These are phyloP conservation scores for Galago senegalensis DNA, from an alignment of 2,797 vertebrate species.

Conservation along the genomic window DNA sequence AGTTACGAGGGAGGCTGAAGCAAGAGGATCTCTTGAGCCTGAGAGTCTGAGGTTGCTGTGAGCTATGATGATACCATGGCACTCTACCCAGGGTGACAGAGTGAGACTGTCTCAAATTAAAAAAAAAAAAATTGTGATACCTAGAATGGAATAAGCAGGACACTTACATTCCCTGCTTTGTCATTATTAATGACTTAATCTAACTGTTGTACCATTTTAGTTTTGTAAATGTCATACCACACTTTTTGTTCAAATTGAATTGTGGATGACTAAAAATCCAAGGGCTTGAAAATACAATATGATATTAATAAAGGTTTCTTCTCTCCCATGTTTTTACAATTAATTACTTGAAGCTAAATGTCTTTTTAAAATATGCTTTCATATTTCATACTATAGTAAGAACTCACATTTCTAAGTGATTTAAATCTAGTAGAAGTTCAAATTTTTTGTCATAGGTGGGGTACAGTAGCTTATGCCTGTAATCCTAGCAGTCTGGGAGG, in stretches of 20 bases:
- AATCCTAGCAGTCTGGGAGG: too few species aligned
- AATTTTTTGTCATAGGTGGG: too few species aligned
- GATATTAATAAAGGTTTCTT: conserved; percentile 57
- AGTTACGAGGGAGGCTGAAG: too few species aligned
- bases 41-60: too few species aligned
- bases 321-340: conserved; percentile 22
- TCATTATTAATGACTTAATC: neutral
- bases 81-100: too few species aligned
- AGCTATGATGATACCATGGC: too few species aligned
- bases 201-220: neutral
- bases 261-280: conserved; percentile 47
- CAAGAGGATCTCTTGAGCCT: too few species aligned
- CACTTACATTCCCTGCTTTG: neutral
- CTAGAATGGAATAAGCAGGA: neutral
- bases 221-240: conserved; percentile 1
- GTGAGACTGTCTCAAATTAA: too few species aligned
- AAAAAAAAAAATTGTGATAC: conserved; percentile 40
- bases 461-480: too few species aligned
- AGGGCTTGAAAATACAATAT: conserved; percentile 44
- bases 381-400: conserved; percentile 49
- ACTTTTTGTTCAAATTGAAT: conserved; percentile 43
- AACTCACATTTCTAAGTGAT: conserved; percentile 35
- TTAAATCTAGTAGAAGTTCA: conserved; percentile 42
- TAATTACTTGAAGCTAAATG: conserved; percentile 34
- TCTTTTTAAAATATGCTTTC: conserved; percentile 64